Evolutionary conservation across 1,140 invertebrate species (phyloP), one percentile per base, ranked within the genome.

Genomic region (Monomorium pharaonis): DNA sequence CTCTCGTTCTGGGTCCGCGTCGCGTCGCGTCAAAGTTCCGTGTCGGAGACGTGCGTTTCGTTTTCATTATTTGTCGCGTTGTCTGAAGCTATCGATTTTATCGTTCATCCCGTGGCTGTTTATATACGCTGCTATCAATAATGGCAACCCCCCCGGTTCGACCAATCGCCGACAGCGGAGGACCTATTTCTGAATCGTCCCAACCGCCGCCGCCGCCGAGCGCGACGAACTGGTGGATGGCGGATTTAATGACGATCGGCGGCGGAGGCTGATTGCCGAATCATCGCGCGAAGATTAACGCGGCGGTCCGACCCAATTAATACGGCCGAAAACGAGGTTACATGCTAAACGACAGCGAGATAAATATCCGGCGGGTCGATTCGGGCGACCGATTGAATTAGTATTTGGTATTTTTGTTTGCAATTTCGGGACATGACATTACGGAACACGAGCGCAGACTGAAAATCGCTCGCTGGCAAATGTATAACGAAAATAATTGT

Each of bases 51-150:
- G 67, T 74, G 65, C 78, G 78, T 56, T 83, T 69, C 67, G 67
- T 85, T 72, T 74, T 85, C 69, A 85, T 78, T 88, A 88, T 85
- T 88, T 85, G 81, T 88, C 86, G 60, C 69, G 78, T 89, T 63
- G 60, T 49, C 67, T 76, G 56, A 58, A 75, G 88, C 67, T 86
- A 90, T 90, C 88, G 80, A 89, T 89, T 77, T 89, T 80, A 70
- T 70, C 62, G 88, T 90, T 87, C 85, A 84, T 89, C 81, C 67
- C 51, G 72, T 63, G 74, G 74, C 75, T 87, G 88, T 86, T 90
- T 90, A 89, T 87, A 89, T 80, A 86, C 85, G 85, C 37, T 7
- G 67, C 78, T 86, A 89, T 87, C 88, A 90, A 90, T 90, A 85
- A 89, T 84, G 78, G 86, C 86, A 86, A 74, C 84, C 56, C 33